A percentile compares a stretch with the other conserved stretches of the same genome.
Evolutionary conservation across 2,888 invertebrate species (phyloP).

Genomic region (Hypselothyrea guttata): DNA sequence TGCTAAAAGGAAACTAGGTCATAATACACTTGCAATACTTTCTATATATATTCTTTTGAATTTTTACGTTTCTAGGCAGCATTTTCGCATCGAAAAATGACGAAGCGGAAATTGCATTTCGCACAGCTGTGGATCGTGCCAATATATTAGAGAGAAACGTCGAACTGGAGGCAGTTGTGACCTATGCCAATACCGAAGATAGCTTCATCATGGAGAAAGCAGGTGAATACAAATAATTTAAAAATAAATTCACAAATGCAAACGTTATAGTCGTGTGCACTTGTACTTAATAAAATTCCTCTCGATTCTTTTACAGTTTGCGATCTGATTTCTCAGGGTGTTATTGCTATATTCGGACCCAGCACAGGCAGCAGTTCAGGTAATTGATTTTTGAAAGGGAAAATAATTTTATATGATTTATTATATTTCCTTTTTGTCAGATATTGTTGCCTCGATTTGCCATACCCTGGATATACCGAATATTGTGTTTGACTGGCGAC

Average conservation of each 20-base stretch:
- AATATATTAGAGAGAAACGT: conserved; percentile 81
- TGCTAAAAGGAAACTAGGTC: conserved; percentile 53
- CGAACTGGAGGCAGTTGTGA: conserved; percentile 75
- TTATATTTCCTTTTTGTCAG: conserved; percentile 42
- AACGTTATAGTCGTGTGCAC: too few relatives aligned
- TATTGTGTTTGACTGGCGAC: conserved; percentile 85
- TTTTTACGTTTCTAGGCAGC: conserved; percentile 66
- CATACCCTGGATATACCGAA: conserved; percentile 86
- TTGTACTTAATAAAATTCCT: too few relatives aligned
- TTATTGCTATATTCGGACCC: conserved; percentile 89
- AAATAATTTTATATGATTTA: background rate
- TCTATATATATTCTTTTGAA: background rate
- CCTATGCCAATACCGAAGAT: conserved; percentile 77
- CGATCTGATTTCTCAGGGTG: conserved; percentile 85
- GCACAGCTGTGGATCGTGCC: conserved; percentile 83
- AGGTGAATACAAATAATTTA: conserved; percentile 54
- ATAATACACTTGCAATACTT: conserved; percentile 32
- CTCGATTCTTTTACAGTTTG: conserved; percentile 84
- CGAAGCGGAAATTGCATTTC: conserved; percentile 85
- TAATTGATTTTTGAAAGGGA: conserved; percentile 49
- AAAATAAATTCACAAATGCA: too few relatives aligned
- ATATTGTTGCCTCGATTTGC: conserved; percentile 84
- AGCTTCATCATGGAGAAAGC: conserved; percentile 81
- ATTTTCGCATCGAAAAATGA: conserved; percentile 84
- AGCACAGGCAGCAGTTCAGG: conserved; percentile 82